Percentiles rank a stretch among this genome's conserved stretches.
Evolutionary conservation across 2,797 vertebrate species (phyloP).

Genomic region (Schizopygopsis pylzovi): DNA sequence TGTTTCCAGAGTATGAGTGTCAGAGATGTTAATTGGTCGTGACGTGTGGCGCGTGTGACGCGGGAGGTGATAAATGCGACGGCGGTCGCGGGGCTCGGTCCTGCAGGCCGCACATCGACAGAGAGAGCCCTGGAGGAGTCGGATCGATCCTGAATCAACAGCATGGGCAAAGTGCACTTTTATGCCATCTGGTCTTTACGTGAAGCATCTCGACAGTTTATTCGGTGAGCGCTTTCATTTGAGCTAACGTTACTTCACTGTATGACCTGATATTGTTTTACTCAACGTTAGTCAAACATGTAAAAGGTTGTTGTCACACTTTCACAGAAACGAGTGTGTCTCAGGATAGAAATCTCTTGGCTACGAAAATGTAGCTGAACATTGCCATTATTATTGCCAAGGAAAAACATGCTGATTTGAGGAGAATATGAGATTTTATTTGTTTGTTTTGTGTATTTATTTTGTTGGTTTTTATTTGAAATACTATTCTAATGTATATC

Average conservation of each 20-base stretch:
- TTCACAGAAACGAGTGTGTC: background rate
- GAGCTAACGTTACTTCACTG: background rate
- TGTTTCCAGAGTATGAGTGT: background rate
- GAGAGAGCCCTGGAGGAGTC: background rate
- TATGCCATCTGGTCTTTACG: conserved; percentile 82
- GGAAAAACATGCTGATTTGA: background rate
- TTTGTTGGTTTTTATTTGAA: background rate
- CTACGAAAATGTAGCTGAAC: background rate
- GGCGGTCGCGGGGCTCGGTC: background rate
- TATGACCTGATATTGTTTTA: background rate
- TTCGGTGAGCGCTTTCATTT: conserved; percentile 71
- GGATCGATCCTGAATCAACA: background rate
- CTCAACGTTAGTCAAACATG: background rate
- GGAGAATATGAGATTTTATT: background rate
- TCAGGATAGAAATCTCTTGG: background rate
- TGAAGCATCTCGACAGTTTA: conserved; percentile 82
- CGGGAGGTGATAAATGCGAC: conserved; percentile 30
- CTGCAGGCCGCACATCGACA: background rate
- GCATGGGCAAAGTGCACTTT: conserved; percentile 75
- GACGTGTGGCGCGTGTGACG: background rate
- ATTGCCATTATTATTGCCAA: background rate
- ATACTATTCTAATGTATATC: background rate
- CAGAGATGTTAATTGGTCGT: conserved; percentile 14
- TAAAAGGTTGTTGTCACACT: background rate
- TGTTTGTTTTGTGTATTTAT: too few relatives aligned